Base-by-base conservation (phyloP, 2,113 vertebrate species). In the Athene cunicularia region DNA sequence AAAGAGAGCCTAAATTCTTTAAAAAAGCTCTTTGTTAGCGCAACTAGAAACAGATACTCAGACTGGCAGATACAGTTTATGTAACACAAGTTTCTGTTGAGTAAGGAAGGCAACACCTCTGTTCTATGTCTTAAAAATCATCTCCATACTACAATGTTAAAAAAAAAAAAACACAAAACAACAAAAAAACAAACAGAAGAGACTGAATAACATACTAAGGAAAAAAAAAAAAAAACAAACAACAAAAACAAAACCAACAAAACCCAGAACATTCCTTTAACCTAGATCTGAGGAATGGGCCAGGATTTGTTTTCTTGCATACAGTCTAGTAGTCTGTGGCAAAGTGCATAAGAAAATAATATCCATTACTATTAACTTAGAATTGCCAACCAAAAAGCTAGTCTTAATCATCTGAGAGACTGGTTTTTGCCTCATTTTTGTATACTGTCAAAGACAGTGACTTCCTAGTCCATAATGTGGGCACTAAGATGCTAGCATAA, bases 111-210 rank as follows among this genome's bases (percentile, higher is more conserved):
- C 3, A 90, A 67, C 9, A 72, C 10, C 33, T 23, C 11, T 35
- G 11, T 41, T 75, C 27, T 19, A 70, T 70, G 8, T 3, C 47
- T 28, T 27, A 91, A 86, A 80, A 86, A 53, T 56, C 15, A 62
- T 26, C 14, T 47, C 45, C 15, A 14, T 39, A 19, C 5, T 52
- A 4, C 23, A 83, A 47, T 3, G 6, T 53, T 72, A 75, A 71
- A 88, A 74, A 7, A 63, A 14, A 74, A 74, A 20, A 90, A n/a
- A n/a, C n/a, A n/a, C 5, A 10, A 47, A 27, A 88, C 45, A 8
- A 7, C 43, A 45, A 6, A 15, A 26, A 6, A 1, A 0, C 11
- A 59, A 13, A 39, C 16, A 63, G 5, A 66, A 72, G 3, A 56
- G 6, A 37, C 2, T 5, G 17, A 86, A 81, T 33, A 30, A 55